A percentile compares a stretch with the other conserved stretches of the same genome.
Conservation (phyloP, 2,888 invertebrate species). For the Caenorhabditis wallacei region DNA sequence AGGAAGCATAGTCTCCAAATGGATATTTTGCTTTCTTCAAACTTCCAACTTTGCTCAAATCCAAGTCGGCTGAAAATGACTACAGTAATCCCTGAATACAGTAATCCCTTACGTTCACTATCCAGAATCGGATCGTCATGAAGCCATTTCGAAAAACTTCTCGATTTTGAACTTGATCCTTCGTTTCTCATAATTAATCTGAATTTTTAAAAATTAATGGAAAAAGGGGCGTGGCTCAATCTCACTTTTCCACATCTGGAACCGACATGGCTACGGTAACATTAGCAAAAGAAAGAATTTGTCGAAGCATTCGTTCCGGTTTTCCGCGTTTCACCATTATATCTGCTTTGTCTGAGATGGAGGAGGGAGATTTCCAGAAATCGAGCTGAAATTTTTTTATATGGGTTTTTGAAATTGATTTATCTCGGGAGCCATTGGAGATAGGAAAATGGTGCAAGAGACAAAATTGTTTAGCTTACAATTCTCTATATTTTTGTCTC, state of each 20-base stretch:
- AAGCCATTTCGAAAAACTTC: constrained; percentile 57
- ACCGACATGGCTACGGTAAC: constrained; percentile 74
- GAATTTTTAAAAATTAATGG: constrained; percentile 13
- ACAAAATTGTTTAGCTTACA: neutral
- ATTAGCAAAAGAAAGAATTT: constrained; percentile 56
- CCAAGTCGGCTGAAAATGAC: constrained; percentile 66
- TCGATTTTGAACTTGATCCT: constrained; percentile 39
- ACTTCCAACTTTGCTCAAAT: constrained; percentile 69
- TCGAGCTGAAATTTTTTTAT: constrained; percentile 73
- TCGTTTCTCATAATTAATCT: constrained; percentile 74
- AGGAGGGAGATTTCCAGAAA: constrained; percentile 77
- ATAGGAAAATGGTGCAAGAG: neutral
- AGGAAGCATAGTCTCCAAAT: constrained; percentile 80
- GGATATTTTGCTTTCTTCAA: constrained; percentile 77
- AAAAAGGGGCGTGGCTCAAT: too few species aligned
- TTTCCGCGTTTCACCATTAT: constrained; percentile 59
- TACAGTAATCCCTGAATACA: neutral
- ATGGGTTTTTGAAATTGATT: neutral
- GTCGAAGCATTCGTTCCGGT: constrained; percentile 51
- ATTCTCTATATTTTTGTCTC: too few species aligned
- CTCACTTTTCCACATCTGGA: constrained; percentile 79
- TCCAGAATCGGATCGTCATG: constrained; percentile 75
- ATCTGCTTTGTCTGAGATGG: constrained; percentile 71
- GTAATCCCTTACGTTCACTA: constrained; percentile 68
- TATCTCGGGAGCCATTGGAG: too few species aligned